Conservation (phyloP, 2,797 vertebrate species). For the Hippopotamyrus pictus region DNA sequence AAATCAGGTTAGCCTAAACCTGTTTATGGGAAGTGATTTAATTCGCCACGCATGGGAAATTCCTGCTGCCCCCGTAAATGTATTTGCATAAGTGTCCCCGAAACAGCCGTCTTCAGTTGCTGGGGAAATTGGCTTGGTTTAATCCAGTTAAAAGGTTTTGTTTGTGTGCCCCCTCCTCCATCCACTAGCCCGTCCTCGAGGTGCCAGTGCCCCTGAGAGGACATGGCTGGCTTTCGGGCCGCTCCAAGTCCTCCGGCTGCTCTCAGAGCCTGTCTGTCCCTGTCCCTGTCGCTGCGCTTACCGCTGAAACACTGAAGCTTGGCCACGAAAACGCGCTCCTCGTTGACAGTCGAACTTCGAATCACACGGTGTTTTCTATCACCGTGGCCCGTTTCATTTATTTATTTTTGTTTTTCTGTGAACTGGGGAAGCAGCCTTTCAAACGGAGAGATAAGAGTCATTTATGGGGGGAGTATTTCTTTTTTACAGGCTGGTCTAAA, state of each 20-base stretch:
- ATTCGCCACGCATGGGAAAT: background rate
- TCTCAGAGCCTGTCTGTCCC: background rate
- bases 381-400: background rate
- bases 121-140: slow-evolving; percentile 16
- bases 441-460: background rate
- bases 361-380: background rate
- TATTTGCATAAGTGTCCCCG: slow-evolving; percentile 17
- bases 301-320: background rate
- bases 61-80: slow-evolving; percentile 5
- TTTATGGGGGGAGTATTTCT: background rate
- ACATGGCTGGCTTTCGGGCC: background rate
- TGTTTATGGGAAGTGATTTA: slow-evolving; percentile 16
- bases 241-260: background rate
- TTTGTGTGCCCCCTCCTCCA: background rate
- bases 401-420: background rate
- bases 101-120: slow-evolving; percentile 1
- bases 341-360: background rate
- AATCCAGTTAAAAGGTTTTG: slow-evolving; percentile 31
- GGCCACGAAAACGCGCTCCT: background rate
- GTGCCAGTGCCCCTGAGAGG: background rate
- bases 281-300: background rate
- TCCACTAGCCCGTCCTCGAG: background rate
- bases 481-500: background rate
- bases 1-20: slow-evolving; percentile 16
- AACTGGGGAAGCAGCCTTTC: background rate